These are phyloP conservation scores for Brevimyrus niger DNA, from an alignment of 2,113 vertebrate species.

Conservation along the genomic window DNA sequence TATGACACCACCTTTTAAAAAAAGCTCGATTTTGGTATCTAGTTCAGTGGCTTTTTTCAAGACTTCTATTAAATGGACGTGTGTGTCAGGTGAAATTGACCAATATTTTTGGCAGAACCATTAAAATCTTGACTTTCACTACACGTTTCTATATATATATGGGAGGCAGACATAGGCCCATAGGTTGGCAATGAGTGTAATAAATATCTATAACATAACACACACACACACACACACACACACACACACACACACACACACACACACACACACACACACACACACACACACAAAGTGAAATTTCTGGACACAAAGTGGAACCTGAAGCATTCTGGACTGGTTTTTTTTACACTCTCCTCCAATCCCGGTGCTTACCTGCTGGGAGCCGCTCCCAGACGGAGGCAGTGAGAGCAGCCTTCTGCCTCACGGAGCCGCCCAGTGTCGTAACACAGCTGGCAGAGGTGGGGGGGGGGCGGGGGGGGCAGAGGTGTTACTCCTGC, in stretches of 20 bases:
- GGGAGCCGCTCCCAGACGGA: not conserved
- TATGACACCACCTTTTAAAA: not conserved
- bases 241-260: too few relatives aligned
- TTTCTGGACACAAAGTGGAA: not conserved
- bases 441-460: not conserved
- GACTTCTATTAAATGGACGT: not conserved
- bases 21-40: not conserved
- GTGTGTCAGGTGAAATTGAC: not conserved
- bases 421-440: slow-evolving; percentile 8
- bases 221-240: too few relatives aligned
- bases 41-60: not conserved
- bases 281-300: too few relatives aligned
- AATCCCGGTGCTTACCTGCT: not conserved
- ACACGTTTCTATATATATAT: not conserved
- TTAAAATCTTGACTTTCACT: not conserved
- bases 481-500: not conserved
- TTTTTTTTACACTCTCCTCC: not conserved
- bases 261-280: too few relatives aligned
- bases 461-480: not conserved
- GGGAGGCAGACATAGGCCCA: not conserved
- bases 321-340: not conserved
- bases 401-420: slow-evolving; percentile 12
- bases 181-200: not conserved
- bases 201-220: not conserved
- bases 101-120: not conserved